phyloP scores from a whole-genome alignment of 2,797 vertebrate genomes.

The Esox lucius region DNA sequence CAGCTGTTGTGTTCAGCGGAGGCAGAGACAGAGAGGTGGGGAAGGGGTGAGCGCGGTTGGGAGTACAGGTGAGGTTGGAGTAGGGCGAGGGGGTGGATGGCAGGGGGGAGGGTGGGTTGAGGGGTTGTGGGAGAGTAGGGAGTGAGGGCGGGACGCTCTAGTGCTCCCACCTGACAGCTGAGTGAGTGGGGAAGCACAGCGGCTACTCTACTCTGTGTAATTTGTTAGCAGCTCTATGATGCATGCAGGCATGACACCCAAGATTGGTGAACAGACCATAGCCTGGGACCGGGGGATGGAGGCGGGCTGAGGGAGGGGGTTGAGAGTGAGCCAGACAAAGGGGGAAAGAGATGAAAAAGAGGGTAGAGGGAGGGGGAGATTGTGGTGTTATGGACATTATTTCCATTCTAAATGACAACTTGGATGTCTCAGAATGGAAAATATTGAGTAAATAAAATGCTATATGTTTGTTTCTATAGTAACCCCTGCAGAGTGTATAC shows the following conservation, averaged over 20 bases:
- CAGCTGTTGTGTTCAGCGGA: neutral
- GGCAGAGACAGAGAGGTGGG: neutral
- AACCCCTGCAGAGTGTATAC: too few relatives aligned
- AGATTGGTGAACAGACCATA: conserved; percentile 8
- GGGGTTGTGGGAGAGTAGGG: neutral
- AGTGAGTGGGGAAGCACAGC: conserved; percentile 8
- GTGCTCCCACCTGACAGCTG: conserved; percentile 15
- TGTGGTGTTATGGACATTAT: too few relatives aligned
- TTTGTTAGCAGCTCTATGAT: conserved; percentile 18
- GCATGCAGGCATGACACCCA: conserved; percentile 16
- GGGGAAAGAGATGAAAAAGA: neutral
- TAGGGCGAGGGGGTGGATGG: neutral
- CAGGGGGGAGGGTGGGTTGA: neutral
- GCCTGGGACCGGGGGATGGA: neutral
- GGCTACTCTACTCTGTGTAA: conserved; percentile 18
- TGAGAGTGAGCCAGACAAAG: neutral
- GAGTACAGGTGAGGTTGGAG: neutral
- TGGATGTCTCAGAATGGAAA: too few relatives aligned
- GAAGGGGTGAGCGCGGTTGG: neutral
- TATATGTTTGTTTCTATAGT: too few relatives aligned
- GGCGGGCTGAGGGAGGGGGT: neutral
- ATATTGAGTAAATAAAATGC: too few relatives aligned
- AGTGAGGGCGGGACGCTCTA: neutral
- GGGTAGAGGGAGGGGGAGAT: neutral
- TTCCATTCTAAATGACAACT: too few relatives aligned